Conservation (phyloP, 2,888 invertebrate species). For the Agrypnus murinus region DNA sequence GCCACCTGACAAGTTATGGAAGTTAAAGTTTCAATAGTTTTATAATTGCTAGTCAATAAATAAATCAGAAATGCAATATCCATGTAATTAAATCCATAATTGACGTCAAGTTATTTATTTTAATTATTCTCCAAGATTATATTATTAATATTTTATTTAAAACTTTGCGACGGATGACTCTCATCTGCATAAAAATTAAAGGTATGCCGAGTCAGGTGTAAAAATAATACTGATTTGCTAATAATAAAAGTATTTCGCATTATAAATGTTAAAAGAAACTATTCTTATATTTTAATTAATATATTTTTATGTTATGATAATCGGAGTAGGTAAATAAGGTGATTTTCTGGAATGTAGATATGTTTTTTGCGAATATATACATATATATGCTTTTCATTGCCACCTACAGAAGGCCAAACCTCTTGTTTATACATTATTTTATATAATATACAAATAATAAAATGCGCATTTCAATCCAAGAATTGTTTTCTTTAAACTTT, state of each 20-base stretch:
- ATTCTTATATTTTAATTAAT: slow-evolving; percentile 10
- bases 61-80: slow-evolving; percentile 59
- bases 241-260: slow-evolving; percentile 47
- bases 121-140: slow-evolving; percentile 54
- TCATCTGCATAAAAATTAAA: slow-evolving; percentile 43
- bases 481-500: slow-evolving; percentile 43
- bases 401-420: slow-evolving; percentile 57
- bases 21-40: slow-evolving; percentile 58
- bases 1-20: slow-evolving; percentile 58
- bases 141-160: slow-evolving; percentile 49
- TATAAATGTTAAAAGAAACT: slow-evolving; percentile 19
- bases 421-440: slow-evolving; percentile 50
- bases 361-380: slow-evolving; percentile 53
- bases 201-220: slow-evolving; percentile 19
- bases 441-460: slow-evolving; percentile 44
- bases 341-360: slow-evolving; percentile 53
- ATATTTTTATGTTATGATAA: slow-evolving; percentile 46
- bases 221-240: slow-evolving; percentile 41
- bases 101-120: slow-evolving; percentile 59
- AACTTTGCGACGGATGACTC: slow-evolving; percentile 30
- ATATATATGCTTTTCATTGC: slow-evolving; percentile 52
- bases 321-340: slow-evolving; percentile 46
- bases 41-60: slow-evolving; percentile 59
- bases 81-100: slow-evolving; percentile 56
- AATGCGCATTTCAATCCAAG: slow-evolving; percentile 48